These are phyloP conservation scores for Eulemur mongoz DNA, from an alignment of 2,797 vertebrate genomes.

Conservation along the genomic window DNA sequence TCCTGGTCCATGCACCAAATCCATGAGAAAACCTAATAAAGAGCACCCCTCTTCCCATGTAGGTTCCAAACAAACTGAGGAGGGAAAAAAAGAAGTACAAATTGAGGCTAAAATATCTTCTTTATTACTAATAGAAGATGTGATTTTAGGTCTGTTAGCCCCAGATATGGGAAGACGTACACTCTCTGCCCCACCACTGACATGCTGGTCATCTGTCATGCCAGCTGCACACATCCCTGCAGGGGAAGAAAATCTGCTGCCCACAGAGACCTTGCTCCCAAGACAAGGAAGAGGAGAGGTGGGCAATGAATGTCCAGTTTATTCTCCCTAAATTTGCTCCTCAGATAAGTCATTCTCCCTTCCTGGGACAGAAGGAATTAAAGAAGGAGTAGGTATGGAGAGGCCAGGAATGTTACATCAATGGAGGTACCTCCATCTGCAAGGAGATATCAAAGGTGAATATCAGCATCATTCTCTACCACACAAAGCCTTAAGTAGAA, in stretches of 20 bases:
- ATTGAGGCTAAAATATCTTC: neutral
- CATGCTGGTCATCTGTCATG: neutral
- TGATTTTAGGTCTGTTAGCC: neutral
- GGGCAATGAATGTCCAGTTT: neutral
- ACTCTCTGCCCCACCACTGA: neutral
- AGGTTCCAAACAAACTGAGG: neutral
- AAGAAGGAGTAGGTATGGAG: neutral
- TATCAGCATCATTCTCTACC: neutral
- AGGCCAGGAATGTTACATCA: neutral
- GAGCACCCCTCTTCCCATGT: neutral
- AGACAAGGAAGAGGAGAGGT: neutral
- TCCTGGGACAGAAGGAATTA: neutral
- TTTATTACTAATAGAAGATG: neutral
- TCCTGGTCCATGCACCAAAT: neutral
- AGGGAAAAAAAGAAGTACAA: neutral
- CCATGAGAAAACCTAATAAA: neutral
- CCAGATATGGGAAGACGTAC: neutral
- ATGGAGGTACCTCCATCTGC: rapidly evolving
- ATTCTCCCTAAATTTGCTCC: neutral
- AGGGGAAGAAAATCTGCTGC: neutral
- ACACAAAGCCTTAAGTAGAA: neutral
- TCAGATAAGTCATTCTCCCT: neutral
- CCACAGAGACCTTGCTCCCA: neutral
- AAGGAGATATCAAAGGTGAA: neutral
- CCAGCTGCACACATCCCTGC: too few species aligned